Evolutionary conservation across 2,888 invertebrate species (phyloP), one percentile per base, ranked within the genome.

Genomic region (Lasius fuliginosus): DNA sequence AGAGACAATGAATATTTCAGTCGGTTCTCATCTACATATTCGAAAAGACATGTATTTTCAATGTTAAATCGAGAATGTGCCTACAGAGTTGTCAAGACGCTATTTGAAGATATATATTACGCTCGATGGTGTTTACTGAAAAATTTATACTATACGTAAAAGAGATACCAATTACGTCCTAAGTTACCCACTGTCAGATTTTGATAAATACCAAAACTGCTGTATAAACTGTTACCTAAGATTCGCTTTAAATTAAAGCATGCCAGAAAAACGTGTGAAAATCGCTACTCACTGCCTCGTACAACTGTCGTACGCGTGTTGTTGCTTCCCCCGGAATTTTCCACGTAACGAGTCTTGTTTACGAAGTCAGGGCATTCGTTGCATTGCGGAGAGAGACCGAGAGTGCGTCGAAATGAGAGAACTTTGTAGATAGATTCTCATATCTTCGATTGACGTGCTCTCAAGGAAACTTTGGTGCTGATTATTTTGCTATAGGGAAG

Each of bases 31-130:
- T 67, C 56, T 83, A 82, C 81, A 77, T 88, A 85, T 89, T 82
- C 40, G 56, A 82, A 73, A 88, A 79, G 56, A 82, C 82, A 83
- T 83, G 69, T 88, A 90, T 88, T 90, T 87, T 88, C 84, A 67
- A 88, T 85, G 86, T 89, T 86, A 69, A 83, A 64, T 74, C 71
- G 82, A 84, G 84, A 88, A 87, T 87, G 88, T 90, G 86, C 88
- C 90, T 90, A 88, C 89, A 86, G 84, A 90, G 87, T 90, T 85
- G 65, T 82, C 83, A 65, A 71, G 75, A 69, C 65, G 69, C 69
- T 74, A 49, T 84, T 75, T 15, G 74, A 77, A 82, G 65, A 64
- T 81, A 23, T 79, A 15, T 82, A 76, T 82, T 84, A 86, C 73
- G 33, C 75, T 85, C 67, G 67, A 79, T 18, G 65, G 49, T 77